Evolutionary conservation across 2,888 invertebrate species (phyloP), one percentile per base, ranked within the genome.

Genomic region (Calameuta pallipes): DNA sequence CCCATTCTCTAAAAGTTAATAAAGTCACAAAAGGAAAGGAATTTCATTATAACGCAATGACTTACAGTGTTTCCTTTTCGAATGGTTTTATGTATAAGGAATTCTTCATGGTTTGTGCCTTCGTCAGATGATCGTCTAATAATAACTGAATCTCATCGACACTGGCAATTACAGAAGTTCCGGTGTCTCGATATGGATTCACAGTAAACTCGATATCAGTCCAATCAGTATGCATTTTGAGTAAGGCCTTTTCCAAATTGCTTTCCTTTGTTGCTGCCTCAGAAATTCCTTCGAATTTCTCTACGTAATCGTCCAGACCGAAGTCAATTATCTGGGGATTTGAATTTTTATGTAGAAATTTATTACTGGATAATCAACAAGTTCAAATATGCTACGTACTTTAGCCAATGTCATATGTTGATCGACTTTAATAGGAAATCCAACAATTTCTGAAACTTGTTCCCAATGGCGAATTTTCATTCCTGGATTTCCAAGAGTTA

Each of bases 51-150:
- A 73, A 36, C 3, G 35, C 37, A 71, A 12, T 23, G 11, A 92
- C 95, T 93, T 92, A 96, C 96, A 94, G 85, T 82, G 96, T 96
- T 89, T 96, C 94, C 76, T 94, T 94, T 91, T 98, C 97, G 90
- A 99, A 98, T 0, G 98, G 98, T 90, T 98, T 98, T 82, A 98
- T 98, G 87, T 98, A 98, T 0, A 98, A 97, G 0, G 98, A 98
- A 88, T 98, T 98, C 92, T 98, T 97, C 98, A 99, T 98, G 0
- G 98, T 98, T 91, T 98, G 98, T 1, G 98, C 97, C 92, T 98
- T 99, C 12, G 98, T 96, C 84, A 99, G 96, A 90, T 99, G 98
- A 91, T 99, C 99, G 91, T 99, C 99, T 77, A 99, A 92, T 75
- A 98, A 92, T 68, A 98, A 93, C 92, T 99, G 98, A 88, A 99